Conservation (phyloP, 2,113 vertebrate genomes). For the Toxotes chatareus region DNA sequence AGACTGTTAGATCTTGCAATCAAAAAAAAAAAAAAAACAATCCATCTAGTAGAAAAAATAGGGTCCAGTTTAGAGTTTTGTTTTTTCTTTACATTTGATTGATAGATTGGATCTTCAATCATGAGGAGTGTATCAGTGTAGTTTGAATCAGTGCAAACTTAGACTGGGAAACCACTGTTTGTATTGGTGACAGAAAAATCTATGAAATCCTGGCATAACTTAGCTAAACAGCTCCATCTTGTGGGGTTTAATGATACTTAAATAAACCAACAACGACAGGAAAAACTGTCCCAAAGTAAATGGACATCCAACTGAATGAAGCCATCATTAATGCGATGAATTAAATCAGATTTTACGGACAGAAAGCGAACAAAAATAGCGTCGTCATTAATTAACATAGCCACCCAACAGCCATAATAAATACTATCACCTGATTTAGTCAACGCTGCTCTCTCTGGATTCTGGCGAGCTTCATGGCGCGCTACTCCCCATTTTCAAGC, state of each 20-base stretch:
- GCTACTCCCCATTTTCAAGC: neutral
- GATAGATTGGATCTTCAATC: neutral
- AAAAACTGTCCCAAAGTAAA: neutral
- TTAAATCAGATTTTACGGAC: rapidly evolving
- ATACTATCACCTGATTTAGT: neutral
- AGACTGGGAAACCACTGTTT: neutral
- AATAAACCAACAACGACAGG: neutral
- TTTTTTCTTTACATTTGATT: neutral
- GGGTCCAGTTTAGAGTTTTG: neutral
- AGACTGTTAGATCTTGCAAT: neutral
- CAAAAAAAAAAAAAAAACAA: too few species aligned
- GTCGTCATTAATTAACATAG: too few species aligned
- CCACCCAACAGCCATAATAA: too few species aligned
- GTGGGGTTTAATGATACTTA: constrained; percentile 46
- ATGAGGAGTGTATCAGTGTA: neutral
- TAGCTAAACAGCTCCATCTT: constrained; percentile 65
- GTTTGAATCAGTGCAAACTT: neutral
- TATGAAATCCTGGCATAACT: neutral
- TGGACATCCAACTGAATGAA: neutral
- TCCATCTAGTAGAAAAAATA: neutral
- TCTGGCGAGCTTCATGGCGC: neutral
- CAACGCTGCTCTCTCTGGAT: neutral
- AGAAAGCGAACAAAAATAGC: neutral
- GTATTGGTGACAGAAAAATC: too few species aligned
- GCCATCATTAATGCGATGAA: neutral